Evolutionary conservation across 2,113 vertebrate species (phyloP).

Genomic region (Ahaetulla prasina): DNA sequence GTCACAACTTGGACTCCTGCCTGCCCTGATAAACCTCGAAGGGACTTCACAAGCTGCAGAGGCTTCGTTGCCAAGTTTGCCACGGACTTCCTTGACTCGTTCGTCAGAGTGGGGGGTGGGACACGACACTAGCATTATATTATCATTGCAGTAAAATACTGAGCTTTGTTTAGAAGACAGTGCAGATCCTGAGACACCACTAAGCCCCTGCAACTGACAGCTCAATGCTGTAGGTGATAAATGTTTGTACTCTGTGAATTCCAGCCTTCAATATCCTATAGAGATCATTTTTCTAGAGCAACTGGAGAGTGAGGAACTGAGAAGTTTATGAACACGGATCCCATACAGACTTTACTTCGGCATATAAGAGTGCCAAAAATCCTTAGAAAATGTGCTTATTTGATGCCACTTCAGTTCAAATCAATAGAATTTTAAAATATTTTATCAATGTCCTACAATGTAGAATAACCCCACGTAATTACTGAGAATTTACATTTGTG

Average conservation of each 20-base stretch:
- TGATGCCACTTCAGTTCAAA: constrained; percentile 24
- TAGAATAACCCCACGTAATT: constrained; percentile 40
- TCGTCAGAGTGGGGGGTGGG: no score
- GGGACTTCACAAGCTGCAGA: no score
- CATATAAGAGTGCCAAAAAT: background rate
- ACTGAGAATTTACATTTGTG: constrained; percentile 45
- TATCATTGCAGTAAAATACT: background rate
- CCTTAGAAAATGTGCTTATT: background rate
- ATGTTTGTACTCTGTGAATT: background rate
- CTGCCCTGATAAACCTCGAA: no score
- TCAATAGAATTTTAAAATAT: constrained; percentile 33
- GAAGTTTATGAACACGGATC: background rate
- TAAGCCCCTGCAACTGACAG: background rate
- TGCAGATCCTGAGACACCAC: background rate
- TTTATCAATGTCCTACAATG: constrained; percentile 50
- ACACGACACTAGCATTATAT: no score
- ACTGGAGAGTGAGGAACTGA: background rate
- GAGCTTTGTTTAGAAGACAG: background rate
- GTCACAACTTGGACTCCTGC: no score
- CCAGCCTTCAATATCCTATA: background rate
- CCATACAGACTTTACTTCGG: background rate
- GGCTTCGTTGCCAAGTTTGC: no score
- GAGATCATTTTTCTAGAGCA: background rate
- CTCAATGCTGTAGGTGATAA: background rate
- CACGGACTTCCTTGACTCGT: no score